Base-by-base conservation (phyloP, 2,888 invertebrate genomes). In the Apocheima hispidaria region DNA sequence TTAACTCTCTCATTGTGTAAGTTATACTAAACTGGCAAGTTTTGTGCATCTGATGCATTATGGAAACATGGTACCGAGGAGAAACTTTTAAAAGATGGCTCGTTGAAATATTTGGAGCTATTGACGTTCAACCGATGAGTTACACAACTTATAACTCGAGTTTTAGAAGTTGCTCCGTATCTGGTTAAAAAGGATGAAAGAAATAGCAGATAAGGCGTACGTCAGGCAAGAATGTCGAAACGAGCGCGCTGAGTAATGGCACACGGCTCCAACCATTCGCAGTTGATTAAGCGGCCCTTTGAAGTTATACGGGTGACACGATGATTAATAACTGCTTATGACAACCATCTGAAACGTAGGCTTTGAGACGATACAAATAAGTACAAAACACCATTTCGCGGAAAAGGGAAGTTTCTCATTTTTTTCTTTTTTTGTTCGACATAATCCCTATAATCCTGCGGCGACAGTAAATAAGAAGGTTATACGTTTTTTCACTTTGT, bases 311-410 rank as follows among this genome's bases (percentile, higher is more conserved):
- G 76, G 74, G 77, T 82, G 87, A 85, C 85, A 78, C 69, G 78
- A 83, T 89, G 87, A 89, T 89, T 88, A 87, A 89, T 88, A 86
- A 86, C 87, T 85, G 85, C 80, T 83, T 84, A 84, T 85, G 87
- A 87, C 85, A 84, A 85, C 83, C 82, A 74, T 79, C 82, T 79
- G 77, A 80, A 81, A 78, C 76, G 79, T 75, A 70, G 74, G 74
- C 72, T 73, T 72, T 66, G 71, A 73, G 70, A 75, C 67, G 70
- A 73, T 75, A 77, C 72, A 71, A 71, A 66, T 72, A 40, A 40
- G 51, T 30, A 73, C 70, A 71, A 71, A 77, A 73, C 68, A 72
- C 62, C 41, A 65, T 65, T 69, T 62, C 48, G 48, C 54, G 48
- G 63, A 52, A 69, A 64, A 69, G 43, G 43, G 60, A 60, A 65